These are phyloP conservation scores for Hydra vulgaris DNA, from an alignment of 30 jellyfish, hydroid and myxozoan species.

Conservation along the genomic window DNA sequence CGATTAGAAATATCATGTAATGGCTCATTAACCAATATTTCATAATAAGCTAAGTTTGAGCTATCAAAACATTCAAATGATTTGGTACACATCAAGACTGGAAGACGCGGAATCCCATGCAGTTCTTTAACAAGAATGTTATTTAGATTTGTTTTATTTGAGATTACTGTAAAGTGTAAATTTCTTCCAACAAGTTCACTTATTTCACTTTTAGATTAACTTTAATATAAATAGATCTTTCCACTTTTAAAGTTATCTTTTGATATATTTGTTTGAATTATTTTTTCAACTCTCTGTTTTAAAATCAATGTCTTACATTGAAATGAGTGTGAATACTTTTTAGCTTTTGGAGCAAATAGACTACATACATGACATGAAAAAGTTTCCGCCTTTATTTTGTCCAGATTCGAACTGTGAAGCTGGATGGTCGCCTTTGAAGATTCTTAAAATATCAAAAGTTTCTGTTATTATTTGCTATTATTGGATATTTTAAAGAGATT, in stretches of 20 bases:
- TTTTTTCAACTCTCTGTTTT: not conserved
- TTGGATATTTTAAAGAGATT: not conserved
- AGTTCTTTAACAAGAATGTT: not conserved
- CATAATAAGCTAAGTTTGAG: not conserved
- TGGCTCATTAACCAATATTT: slow-evolving; percentile 9
- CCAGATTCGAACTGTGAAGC: slow-evolving; percentile 22
- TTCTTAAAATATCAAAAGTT: not conserved
- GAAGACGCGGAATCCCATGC: slow-evolving; percentile 7
- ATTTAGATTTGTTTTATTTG: not conserved
- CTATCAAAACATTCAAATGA: not conserved
- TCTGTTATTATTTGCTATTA: not conserved
- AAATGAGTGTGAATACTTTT: not conserved
- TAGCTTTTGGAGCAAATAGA: not conserved
- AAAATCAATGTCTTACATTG: not conserved
- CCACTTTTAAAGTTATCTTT: not conserved
- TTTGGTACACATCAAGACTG: slow-evolving; percentile 4
- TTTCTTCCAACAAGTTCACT: slow-evolving; percentile 2
- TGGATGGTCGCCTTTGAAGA: slow-evolving; percentile 14
- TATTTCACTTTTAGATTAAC: not conserved
- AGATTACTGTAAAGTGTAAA: not conserved
- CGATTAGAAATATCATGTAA: slow-evolving; percentile 21
- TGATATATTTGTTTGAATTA: not conserved
- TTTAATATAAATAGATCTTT: not conserved
- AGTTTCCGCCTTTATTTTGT: slow-evolving; percentile 5
- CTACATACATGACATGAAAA: not conserved